Percentiles rank a stretch among this genome's conserved stretches.
Conservation (phyloP, 92 coral and sea anemone genomes). For the Porites divaricata region DNA sequence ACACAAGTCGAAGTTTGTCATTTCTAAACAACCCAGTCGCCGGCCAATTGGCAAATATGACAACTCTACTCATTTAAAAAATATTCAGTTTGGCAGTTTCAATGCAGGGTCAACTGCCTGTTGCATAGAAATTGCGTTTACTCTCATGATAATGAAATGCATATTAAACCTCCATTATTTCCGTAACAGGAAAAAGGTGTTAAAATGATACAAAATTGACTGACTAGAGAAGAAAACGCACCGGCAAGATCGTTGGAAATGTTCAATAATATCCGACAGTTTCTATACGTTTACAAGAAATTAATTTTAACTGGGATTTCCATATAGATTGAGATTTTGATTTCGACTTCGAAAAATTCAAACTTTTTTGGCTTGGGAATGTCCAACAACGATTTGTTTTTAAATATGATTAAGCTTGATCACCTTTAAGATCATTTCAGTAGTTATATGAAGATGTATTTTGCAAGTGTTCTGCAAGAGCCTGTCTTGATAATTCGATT, state of each 20-base stretch:
- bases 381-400: background rate
- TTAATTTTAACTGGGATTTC: too few species aligned
- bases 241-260: background rate
- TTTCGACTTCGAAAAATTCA: background rate
- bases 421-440: background rate
- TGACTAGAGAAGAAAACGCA: background rate
- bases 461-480: background rate
- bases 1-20: too few species aligned
- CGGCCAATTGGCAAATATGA: too few species aligned
- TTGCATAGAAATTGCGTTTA: background rate
- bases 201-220: background rate
- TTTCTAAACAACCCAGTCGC: too few species aligned
- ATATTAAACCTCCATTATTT: background rate
- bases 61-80: too few species aligned
- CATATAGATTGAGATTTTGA: too few species aligned
- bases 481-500: background rate
- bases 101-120: background rate
- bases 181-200: background rate
- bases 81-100: too few species aligned
- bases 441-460: background rate
- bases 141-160: background rate
- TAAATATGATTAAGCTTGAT: too few species aligned
- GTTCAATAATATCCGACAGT: background rate
- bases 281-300: background rate
- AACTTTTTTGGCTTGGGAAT: background rate